A percentile compares a stretch with the other conserved stretches of the same genome.
Conservation (phyloP, 2,888 invertebrate genomes). For the Lepidonotus clava region DNA sequence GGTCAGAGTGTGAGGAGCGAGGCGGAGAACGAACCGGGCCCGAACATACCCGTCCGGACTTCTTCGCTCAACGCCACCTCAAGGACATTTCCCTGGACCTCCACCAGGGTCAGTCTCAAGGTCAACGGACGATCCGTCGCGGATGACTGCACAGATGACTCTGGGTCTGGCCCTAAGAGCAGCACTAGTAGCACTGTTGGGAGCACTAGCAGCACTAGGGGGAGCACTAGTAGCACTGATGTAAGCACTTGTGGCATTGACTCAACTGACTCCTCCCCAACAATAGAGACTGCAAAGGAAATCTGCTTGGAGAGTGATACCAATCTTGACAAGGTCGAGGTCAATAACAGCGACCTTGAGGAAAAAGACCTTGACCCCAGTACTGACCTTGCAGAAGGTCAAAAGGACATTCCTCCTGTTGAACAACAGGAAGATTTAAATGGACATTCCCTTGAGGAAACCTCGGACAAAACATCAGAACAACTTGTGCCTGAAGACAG, state of each 20-base stretch:
- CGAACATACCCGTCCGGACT: background rate
- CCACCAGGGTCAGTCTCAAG: background rate
- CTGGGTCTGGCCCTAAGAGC: too few species aligned
- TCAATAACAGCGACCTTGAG: too few species aligned
- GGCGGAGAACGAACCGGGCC: background rate
- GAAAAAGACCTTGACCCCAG: too few species aligned
- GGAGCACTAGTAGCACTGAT: background rate
- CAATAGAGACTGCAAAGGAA: too few species aligned
- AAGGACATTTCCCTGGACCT: slow-evolving; percentile 13
- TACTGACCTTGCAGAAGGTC: too few species aligned
- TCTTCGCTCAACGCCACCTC: background rate
- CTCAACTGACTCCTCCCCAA: background rate
- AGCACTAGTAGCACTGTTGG: background rate
- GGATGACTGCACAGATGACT: too few species aligned
- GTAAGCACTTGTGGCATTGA: background rate
- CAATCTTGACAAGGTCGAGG: slow-evolving; percentile 1
- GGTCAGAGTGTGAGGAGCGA: background rate
- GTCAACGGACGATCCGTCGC: too few species aligned
- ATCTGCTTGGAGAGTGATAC: background rate
- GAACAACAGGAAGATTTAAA: too few species aligned
- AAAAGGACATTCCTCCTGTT: too few species aligned
- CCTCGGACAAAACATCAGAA: too few species aligned
- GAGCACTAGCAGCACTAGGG: background rate
- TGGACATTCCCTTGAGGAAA: too few species aligned
- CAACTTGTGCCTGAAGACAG: too few species aligned